A percentile compares a stretch with the other conserved stretches of the same genome.
Evolutionary conservation across 2,113 vertebrate species (phyloP).

Genomic region (Oryctolagus cuniculus): DNA sequence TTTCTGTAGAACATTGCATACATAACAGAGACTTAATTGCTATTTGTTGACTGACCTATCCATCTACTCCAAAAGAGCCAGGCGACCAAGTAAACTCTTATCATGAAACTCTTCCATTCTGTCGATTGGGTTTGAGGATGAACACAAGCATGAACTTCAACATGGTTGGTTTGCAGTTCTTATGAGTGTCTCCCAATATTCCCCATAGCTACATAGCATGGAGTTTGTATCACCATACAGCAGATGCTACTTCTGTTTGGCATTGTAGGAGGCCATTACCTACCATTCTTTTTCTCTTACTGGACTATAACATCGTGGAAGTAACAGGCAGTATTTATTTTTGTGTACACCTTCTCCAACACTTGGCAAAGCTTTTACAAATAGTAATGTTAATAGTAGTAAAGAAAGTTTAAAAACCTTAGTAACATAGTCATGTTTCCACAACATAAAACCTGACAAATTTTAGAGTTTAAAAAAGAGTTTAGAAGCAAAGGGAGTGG

Average conservation of each 20-base stretch:
- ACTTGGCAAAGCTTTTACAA: neutral
- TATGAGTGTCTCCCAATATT: neutral
- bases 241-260: neutral
- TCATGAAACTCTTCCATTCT: neutral
- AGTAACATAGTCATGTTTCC: slow-evolving; percentile 17
- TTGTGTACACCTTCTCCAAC: neutral
- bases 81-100: neutral
- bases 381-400: neutral
- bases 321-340: neutral
- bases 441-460: slow-evolving; percentile 42
- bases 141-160: neutral
- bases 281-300: neutral
- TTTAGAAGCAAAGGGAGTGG: slow-evolving; percentile 52
- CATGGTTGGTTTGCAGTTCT: neutral
- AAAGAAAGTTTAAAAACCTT: slow-evolving; percentile 44
- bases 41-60: neutral
- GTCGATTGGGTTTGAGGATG: neutral
- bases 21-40: neutral
- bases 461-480: slow-evolving; percentile 14
- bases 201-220: neutral
- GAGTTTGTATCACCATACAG: neutral
- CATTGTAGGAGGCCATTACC: neutral
- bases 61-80: slow-evolving; percentile 9
- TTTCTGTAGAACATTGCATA: neutral
- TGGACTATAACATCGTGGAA: neutral